Evolutionary conservation across 2,113 vertebrate species (phyloP), one percentile per base, ranked within the genome.

Genomic region (Gopherus flavomarginatus): DNA sequence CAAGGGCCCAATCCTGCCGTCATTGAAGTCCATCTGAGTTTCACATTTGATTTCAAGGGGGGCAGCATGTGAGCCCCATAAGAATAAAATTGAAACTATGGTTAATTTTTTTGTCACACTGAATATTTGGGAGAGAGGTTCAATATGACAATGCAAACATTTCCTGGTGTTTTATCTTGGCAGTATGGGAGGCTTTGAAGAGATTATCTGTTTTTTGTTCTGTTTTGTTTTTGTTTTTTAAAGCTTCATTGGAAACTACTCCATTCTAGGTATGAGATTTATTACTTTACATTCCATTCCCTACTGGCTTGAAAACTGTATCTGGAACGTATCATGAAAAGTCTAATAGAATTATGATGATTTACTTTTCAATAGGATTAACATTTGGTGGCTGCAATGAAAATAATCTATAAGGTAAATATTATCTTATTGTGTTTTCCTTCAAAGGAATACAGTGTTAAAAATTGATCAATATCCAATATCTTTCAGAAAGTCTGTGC

Each of bases 381-480:
- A 88, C 53, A 81, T 92, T 91, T 96, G 93, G 75, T 87, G 83
- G 94, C n/a, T 54, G 50, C 0, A 5, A 96, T 93, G 93, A 95
- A 94, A 97, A 86, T 72, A 89, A 94, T 88, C 77, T 69, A 56
- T 5, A 95, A 90, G 87, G 57, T 47, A 35, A 94, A 86, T 81
- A 65, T 89, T 96, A 95, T 91, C 72, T 90, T 92, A 81, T 65
- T 92, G 81, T 93, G 52, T 85, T 26, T 27, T 49, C 93, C 87
- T 95, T 95, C 92, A 95, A 91, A 96, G 85, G 85, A 92, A 38
- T 75, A 69, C 85, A 92, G 81, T 87, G 81, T 86, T 31, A 62
- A 88, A 92, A 93, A 75, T 72, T 72, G 96, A 96, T 94, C 94
- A 93, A 93, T 95, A 93, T 75, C 69, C 69, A 90, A 22, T 93